A percentile compares a stretch with the other conserved stretches of the same genome.
phyloP scores from a whole-genome alignment of 2,888 invertebrate genomes.

The Melangyna quadrimaculata region DNA sequence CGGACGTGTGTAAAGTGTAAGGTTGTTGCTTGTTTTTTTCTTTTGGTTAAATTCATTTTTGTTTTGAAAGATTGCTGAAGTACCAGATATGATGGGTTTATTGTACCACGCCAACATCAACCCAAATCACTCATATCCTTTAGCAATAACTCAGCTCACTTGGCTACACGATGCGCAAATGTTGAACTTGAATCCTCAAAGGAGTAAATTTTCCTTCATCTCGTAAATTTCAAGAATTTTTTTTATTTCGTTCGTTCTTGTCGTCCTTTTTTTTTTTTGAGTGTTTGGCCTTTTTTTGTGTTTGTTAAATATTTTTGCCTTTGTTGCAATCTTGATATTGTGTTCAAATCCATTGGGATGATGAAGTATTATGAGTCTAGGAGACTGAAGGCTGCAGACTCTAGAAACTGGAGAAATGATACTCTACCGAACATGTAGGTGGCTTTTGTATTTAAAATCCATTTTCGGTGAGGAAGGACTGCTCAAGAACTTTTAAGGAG shows the following conservation, averaged over 20 bases:
- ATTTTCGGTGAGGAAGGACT: neutral
- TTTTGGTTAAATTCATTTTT: neutral
- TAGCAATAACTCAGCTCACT: slow-evolving; percentile 41
- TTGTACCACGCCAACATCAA: slow-evolving; percentile 15
- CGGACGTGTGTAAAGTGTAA: neutral
- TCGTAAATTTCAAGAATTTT: slow-evolving; percentile 42
- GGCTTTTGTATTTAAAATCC: slow-evolving; percentile 19
- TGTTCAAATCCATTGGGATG: slow-evolving; percentile 19
- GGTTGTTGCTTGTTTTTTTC: slow-evolving; percentile 34
- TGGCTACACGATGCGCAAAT: slow-evolving; percentile 4
- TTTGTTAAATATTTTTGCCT: slow-evolving; percentile 4
- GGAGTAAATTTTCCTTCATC: slow-evolving; percentile 62
- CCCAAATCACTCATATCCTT: slow-evolving; percentile 35
- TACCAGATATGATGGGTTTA: slow-evolving; percentile 19
- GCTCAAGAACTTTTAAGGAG: slow-evolving; percentile 8
- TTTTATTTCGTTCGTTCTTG: neutral
- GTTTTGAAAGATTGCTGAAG: neutral
- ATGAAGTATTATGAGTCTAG: slow-evolving; percentile 13
- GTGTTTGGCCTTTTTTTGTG: neutral
- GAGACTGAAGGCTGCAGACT: neutral
- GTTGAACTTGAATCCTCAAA: slow-evolving; percentile 61
- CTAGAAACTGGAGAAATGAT: neutral
- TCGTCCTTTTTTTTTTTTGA: no score
- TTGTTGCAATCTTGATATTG: slow-evolving; percentile 44
- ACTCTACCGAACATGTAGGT: neutral